A percentile compares a stretch with the other conserved stretches of the same genome.
Evolutionary conservation across 2,888 invertebrate species (phyloP).

Genomic region (Xestia xanthographa): DNA sequence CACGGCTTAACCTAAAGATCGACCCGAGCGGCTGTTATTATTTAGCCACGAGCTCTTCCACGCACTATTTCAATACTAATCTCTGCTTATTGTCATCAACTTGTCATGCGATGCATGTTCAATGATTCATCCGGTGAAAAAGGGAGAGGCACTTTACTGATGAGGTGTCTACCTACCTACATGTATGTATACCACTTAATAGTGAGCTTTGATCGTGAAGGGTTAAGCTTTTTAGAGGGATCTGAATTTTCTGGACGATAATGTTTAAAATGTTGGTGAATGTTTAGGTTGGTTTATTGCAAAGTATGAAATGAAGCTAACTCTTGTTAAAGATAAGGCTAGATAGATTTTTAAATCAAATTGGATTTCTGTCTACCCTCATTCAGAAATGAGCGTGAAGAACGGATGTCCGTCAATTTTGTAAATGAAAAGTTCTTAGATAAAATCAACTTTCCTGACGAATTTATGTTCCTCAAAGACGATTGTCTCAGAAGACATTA

Average conservation of each 20-base stretch:
- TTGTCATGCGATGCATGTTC: slow-evolving; percentile 9
- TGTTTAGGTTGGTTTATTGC: background rate
- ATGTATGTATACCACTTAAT: slow-evolving; percentile 2
- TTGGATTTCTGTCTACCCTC: background rate
- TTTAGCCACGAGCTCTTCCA: too few relatives aligned
- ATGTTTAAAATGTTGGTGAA: background rate
- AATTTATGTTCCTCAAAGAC: too few relatives aligned
- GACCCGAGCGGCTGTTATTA: too few relatives aligned
- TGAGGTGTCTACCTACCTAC: slow-evolving; percentile 2
- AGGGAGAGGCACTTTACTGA: slow-evolving; percentile 40
- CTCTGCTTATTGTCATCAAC: background rate
- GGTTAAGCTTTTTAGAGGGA: background rate
- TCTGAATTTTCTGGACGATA: slow-evolving; percentile 6
- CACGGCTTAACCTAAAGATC: too few relatives aligned
- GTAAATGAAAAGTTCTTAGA: too few relatives aligned
- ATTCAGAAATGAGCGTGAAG: background rate
- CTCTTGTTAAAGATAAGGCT: background rate
- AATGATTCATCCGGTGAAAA: slow-evolving; percentile 41
- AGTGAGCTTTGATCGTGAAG: slow-evolving; percentile 1
- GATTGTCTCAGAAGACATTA: too few relatives aligned
- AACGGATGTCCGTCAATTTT: too few relatives aligned
- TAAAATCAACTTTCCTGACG: too few relatives aligned
- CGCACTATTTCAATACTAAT: background rate
- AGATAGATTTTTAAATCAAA: too few relatives aligned
- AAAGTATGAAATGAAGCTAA: background rate